These are phyloP conservation scores for Oncopodura yosiiana DNA, from an alignment of 1,140 invertebrate species.

Conservation along the genomic window DNA sequence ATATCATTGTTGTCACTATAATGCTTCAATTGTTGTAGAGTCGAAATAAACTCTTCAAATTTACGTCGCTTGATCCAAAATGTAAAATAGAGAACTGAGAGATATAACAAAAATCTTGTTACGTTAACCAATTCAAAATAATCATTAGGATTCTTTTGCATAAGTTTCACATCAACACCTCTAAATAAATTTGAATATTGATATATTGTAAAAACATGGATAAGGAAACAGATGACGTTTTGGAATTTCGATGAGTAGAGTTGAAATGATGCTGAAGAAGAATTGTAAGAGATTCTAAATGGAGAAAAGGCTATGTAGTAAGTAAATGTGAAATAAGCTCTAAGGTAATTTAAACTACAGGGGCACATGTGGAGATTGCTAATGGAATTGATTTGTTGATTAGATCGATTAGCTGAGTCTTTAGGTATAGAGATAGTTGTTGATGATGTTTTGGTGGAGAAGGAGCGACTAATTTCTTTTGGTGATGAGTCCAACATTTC, in stretches of 20 bases:
- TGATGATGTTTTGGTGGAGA: too few species aligned
- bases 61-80: neutral
- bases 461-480: too few species aligned
- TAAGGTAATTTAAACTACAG: neutral
- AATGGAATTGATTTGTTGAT: neutral
- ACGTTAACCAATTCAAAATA: constrained; percentile 15
- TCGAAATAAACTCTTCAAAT: neutral
- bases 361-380: neutral
- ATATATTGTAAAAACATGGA: neutral
- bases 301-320: constrained; percentile 7
- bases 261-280: neutral
- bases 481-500: neutral
- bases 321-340: constrained; percentile 1
- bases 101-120: neutral
- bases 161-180: neutral
- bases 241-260: neutral
- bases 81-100: neutral
- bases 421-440: too few species aligned
- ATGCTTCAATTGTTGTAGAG: neutral
- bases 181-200: constrained; percentile 7
- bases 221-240: neutral
- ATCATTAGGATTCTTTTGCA: constrained; percentile 5
- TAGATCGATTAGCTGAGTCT: too few species aligned
- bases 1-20: neutral
- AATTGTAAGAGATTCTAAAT: neutral